phyloP scores from a whole-genome alignment of 2,888 invertebrate species.

The Sarcophaga subvicina region DNA sequence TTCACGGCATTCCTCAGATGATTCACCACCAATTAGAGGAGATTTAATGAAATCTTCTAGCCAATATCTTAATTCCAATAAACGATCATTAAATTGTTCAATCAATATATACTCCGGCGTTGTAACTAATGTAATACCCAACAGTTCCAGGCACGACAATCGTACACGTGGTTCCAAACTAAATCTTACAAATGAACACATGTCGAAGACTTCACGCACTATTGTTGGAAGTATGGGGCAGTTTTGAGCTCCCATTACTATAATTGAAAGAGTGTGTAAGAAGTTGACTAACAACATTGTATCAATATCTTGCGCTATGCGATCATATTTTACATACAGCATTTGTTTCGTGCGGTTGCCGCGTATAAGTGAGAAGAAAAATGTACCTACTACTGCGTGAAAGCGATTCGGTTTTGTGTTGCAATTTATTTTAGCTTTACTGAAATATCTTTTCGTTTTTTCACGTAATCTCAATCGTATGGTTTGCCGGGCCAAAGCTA shows the following conservation, averaged over 20 bases:
- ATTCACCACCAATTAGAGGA: conserved; percentile 85
- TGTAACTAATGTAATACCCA: conserved; percentile 86
- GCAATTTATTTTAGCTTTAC: conserved; percentile 76
- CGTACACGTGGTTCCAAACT: conserved; percentile 87
- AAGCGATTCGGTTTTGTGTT: conserved; percentile 85
- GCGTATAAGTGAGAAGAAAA: conserved; percentile 91
- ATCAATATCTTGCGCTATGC: conserved; percentile 85
- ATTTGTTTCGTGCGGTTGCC: conserved; percentile 86
- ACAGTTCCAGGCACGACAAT: conserved; percentile 85
- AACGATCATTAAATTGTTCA: conserved; percentile 84
- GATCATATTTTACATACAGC: conserved; percentile 82
- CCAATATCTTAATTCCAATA: conserved; percentile 88
- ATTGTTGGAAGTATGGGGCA: conserved; percentile 85
- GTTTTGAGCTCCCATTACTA: conserved; percentile 87
- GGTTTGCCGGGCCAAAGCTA: conserved; percentile 83
- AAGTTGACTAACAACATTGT: conserved; percentile 87
- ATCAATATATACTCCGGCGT: conserved; percentile 84
- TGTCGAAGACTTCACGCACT: conserved; percentile 87
- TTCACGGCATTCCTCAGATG: conserved; percentile 85
- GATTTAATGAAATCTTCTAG: conserved; percentile 84
- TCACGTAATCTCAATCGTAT: conserved; percentile 87
- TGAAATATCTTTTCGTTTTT: conserved; percentile 87
- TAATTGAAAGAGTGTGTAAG: conserved; percentile 86
- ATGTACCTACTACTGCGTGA: conserved; percentile 88
- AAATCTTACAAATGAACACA: conserved; percentile 86